These are phyloP conservation scores for Cyprinella venusta DNA, from an alignment of 2,797 vertebrate genomes.

Conservation along the genomic window DNA sequence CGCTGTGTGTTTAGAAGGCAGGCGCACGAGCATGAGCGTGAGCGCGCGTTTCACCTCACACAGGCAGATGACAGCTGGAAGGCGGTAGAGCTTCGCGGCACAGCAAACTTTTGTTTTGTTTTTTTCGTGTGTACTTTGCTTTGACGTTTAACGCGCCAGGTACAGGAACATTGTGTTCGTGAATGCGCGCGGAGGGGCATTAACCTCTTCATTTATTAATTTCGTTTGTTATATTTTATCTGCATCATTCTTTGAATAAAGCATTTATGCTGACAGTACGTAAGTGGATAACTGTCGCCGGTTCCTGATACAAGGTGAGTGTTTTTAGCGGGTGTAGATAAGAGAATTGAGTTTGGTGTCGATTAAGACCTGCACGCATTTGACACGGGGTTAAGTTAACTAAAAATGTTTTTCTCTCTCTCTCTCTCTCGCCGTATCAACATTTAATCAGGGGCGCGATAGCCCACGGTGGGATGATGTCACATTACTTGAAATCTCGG, in stretches of 20 bases:
- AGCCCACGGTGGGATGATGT: background rate
- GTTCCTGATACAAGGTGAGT: constrained; percentile 44
- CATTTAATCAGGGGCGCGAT: background rate
- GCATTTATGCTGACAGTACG: background rate
- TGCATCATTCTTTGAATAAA: background rate
- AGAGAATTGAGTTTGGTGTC: background rate
- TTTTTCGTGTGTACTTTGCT: background rate
- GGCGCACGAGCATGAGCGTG: background rate
- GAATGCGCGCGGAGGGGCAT: background rate
- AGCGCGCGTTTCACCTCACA: background rate
- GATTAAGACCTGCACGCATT: background rate
- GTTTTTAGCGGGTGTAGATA: background rate
- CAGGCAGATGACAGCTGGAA: constrained; percentile 43
- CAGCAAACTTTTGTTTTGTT: constrained; percentile 11
- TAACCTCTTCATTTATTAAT: background rate
- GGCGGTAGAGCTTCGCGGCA: constrained; percentile 7
- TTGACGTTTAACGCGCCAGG: background rate
- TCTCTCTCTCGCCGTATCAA: background rate
- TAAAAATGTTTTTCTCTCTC: background rate
- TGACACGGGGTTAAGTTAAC: background rate
- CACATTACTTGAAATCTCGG: background rate
- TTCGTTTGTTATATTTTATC: background rate
- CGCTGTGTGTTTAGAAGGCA: background rate
- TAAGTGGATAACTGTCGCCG: constrained; percentile 16
- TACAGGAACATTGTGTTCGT: background rate